phyloP scores from a whole-genome alignment of 2,888 invertebrate genomes.

The Agriopis leucophaearia region DNA sequence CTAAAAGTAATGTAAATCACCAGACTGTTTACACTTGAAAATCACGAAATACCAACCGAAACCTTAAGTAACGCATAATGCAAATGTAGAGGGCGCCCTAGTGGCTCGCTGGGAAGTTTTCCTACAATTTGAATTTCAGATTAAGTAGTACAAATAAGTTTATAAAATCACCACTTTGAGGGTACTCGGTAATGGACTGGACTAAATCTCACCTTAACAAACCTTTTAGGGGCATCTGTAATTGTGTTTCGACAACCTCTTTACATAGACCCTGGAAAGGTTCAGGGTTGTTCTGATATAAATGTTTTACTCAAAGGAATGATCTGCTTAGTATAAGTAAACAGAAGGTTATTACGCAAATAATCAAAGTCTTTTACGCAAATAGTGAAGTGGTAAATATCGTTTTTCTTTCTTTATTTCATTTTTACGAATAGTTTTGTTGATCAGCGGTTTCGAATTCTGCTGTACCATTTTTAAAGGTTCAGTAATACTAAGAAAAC shows the following conservation, averaged over 20 bases:
- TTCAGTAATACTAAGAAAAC: too few species aligned
- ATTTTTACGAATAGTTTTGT: too few species aligned
- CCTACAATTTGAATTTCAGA: constrained; percentile 73
- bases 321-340: constrained; percentile 9
- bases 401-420: too few species aligned
- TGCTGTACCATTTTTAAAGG: too few species aligned
- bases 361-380: constrained; percentile 8
- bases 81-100: constrained; percentile 60
- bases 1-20: constrained; percentile 1
- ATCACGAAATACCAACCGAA: constrained; percentile 54
- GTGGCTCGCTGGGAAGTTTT: constrained; percentile 59
- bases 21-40: constrained; percentile 58
- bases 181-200: constrained; percentile 61
- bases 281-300: constrained; percentile 7
- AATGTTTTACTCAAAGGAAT: constrained; percentile 26
- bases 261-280: constrained; percentile 32
- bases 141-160: constrained; percentile 70
- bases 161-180: constrained; percentile 61
- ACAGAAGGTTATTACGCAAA: constrained; percentile 11
- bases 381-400: neutral
- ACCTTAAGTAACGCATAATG: constrained; percentile 61
- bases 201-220: constrained; percentile 49
- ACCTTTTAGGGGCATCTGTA: constrained; percentile 45
- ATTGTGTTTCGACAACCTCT: constrained; percentile 41
- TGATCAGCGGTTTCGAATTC: too few species aligned